Evolutionary conservation across 2,113 vertebrate genomes (phyloP).

Genomic region (Conger conger): DNA sequence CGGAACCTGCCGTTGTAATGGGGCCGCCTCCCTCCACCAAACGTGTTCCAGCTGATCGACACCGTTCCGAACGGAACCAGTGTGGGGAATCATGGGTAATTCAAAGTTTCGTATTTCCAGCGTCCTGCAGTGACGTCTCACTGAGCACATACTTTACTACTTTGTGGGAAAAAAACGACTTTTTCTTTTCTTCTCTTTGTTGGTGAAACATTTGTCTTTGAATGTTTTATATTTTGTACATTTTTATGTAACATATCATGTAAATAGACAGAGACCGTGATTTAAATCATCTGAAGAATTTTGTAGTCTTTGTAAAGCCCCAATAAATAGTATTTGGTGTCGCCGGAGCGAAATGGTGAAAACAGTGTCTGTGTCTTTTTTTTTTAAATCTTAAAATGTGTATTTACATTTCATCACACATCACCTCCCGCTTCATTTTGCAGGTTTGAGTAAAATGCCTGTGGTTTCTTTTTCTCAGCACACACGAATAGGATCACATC

Average conservation of each 20-base stretch:
- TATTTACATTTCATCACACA: too few species aligned
- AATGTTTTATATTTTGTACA: conserved; percentile 99
- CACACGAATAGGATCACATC: too few species aligned
- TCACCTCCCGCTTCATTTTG: too few species aligned
- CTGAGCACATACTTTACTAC: conserved; percentile 88
- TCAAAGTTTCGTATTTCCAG: conserved; percentile 57
- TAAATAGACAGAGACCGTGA: conserved; percentile 99
- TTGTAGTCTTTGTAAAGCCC: conserved; percentile 99
- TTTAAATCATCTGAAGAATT: conserved; percentile 99
- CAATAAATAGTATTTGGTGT: conserved; percentile 98
- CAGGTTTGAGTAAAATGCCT: too few species aligned
- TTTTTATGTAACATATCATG: conserved; percentile 99
- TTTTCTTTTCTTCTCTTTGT: conserved; percentile 71
- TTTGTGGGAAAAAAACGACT: conserved; percentile 62
- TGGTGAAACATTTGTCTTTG: conserved; percentile 97
- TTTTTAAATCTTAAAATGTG: too few species aligned
- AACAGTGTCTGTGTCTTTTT: background rate
- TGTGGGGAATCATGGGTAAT: conserved; percentile 49
- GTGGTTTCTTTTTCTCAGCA: too few species aligned
- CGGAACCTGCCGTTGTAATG: conserved; percentile 21
- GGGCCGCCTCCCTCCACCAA: conserved; percentile 32
- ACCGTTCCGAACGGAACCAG: conserved; percentile 42
- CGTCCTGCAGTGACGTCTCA: conserved; percentile 79
- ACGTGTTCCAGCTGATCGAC: conserved; percentile 30
- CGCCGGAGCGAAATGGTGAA: conserved; percentile 78